Conservation (phyloP, 2,113 vertebrate genomes). For the Phycodurus eques region DNA sequence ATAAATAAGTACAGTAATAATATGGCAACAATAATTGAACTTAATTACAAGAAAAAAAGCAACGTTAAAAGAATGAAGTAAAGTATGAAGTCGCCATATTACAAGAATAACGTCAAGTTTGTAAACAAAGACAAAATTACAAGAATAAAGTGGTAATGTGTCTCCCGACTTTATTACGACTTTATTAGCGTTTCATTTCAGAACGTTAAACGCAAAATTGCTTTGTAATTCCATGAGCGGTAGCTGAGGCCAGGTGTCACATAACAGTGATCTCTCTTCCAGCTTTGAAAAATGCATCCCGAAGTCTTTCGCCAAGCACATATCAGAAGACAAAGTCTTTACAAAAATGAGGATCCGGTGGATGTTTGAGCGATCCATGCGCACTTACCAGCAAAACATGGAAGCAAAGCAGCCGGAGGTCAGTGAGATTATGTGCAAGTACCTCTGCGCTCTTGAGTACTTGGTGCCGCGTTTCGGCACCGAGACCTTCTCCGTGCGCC, state of each 20-base stretch:
- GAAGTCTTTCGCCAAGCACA: conserved; percentile 78
- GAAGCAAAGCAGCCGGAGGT: conserved; percentile 61
- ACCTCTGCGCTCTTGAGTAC: conserved; percentile 84
- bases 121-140: too few species aligned
- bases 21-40: too few species aligned
- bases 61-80: not conserved
- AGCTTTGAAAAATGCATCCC: conserved; percentile 89
- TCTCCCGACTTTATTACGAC: too few species aligned
- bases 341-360: conserved; percentile 78
- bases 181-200: not conserved
- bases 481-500: conserved; percentile 67
- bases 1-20: too few species aligned
- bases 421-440: conserved; percentile 86
- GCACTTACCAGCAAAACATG: conserved; percentile 81
- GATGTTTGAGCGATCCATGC: conserved; percentile 81
- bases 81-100: too few species aligned
- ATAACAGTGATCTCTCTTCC: conserved; percentile 6
- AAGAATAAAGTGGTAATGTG: too few species aligned
- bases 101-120: too few species aligned
- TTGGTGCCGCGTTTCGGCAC: conserved; percentile 77
- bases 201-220: not conserved
- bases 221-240: not conserved
- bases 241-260: not conserved
- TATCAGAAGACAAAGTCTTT: conserved; percentile 76
- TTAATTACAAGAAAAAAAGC: not conserved